Evolutionary conservation across 2,797 vertebrate genomes (phyloP), one percentile per base, ranked within the genome.

Genomic region (Artibeus jamaicensis): DNA sequence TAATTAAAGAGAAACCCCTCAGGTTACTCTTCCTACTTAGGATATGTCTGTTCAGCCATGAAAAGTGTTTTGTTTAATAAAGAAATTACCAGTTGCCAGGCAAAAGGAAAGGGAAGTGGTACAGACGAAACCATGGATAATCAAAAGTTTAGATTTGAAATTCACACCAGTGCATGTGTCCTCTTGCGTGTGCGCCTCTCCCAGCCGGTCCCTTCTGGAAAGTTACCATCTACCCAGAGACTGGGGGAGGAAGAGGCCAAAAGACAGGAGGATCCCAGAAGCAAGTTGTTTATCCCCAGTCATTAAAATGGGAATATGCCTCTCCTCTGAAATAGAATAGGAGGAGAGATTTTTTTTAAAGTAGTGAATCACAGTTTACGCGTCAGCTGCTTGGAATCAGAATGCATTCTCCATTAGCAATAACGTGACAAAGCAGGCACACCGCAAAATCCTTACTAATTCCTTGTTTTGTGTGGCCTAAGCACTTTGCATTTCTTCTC

Each of bases 81-180:
- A 93, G 22, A 29, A 10, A n/a, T 71, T 57, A 48, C 39, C 19
- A 53, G 19, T 86, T 37, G 26, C 46, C 42, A 84, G 50, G 59
- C 55, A 77, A 57, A 91, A 91, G 78, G 29, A 57, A 55, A 77
- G 42, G 46, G 19, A 34, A 84, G 14, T 9, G 6, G 11, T 26
- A 26, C 29, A 73, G 12, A 86, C 12, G 21, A 90, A 85, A 91
- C 37, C 15, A 21, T 14, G 37, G 44, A 32, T 50, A 71, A 86
- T 86, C 59, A 89, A 78, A 90, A 76, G 44, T 44, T 91, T 67
- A 68, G 10, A 19, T 87, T 76, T 96, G 68, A 86, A 82, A 85
- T 62, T 46, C 48, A 82, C 14, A 85, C 83, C 44, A 67, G 67
- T 68, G 46, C 26, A 26, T 9, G 32, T 46, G 44, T 14, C 7